These are phyloP conservation scores for Ephydatia muelleri DNA, from an alignment of 37 sponge, comb jelly and placozoan genomes.

Conservation along the genomic window DNA sequence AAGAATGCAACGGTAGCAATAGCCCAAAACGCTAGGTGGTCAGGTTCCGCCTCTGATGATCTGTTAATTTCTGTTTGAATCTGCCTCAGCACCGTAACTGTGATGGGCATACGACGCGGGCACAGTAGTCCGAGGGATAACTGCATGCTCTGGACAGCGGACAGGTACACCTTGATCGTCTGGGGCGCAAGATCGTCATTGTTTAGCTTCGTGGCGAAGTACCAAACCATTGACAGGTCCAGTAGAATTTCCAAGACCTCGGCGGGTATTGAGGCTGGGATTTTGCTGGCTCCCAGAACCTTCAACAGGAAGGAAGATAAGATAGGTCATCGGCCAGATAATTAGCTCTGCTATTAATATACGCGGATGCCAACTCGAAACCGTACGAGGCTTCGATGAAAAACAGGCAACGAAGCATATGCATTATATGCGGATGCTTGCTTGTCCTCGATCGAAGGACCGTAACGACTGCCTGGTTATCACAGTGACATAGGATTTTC, in stretches of 20 bases:
- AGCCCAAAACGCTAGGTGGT: slow-evolving; percentile 13
- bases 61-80: slow-evolving; percentile 6
- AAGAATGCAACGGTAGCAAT: slow-evolving; percentile 11
- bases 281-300: background rate
- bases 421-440: slow-evolving; percentile 8
- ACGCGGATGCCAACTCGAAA: background rate
- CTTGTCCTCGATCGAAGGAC: background rate
- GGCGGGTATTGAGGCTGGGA: background rate
- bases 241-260: slow-evolving; percentile 3
- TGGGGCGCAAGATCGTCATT: background rate
- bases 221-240: slow-evolving; percentile 6
- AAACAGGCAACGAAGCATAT: background rate
- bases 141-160: slow-evolving; percentile 16
- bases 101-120: background rate
- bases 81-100: slow-evolving; percentile 3
- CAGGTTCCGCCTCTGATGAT: background rate
- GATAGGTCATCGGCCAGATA: slow-evolving; percentile 6
- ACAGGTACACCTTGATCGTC: slow-evolving; percentile 19
- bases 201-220: slow-evolving; percentile 1
- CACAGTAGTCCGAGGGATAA: slow-evolving; percentile 12
- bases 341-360: background rate
- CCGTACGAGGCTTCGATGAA: slow-evolving; percentile 12
- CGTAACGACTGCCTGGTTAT: background rate
- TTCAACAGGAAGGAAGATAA: slow-evolving; percentile 6
- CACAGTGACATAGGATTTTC: slow-evolving; percentile 14